Conservation (phyloP, 2,113 vertebrate genomes). For the Psophia crepitans region DNA sequence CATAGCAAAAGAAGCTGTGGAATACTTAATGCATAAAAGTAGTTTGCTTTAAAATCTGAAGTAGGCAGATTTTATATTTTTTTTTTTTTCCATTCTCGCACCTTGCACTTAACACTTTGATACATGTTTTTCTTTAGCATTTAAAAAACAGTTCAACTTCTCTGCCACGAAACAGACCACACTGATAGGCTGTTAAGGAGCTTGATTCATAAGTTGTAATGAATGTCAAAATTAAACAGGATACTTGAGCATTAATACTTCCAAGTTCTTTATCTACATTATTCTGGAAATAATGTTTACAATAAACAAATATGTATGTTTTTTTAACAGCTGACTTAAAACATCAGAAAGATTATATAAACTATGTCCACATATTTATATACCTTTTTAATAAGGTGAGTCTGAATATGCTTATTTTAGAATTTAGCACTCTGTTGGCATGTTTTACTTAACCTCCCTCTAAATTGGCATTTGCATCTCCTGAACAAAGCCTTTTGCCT, state of each 20-base stretch:
- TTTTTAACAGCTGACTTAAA: background rate
- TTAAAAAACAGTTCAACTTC: background rate
- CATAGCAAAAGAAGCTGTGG: background rate
- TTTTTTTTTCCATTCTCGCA: background rate
- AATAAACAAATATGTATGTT: background rate
- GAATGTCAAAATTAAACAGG: background rate
- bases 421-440: background rate
- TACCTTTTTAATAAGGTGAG: background rate
- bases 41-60: background rate
- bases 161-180: background rate
- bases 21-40: background rate
- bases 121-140: background rate
- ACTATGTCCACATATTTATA: background rate
- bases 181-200: background rate
- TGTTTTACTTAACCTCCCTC: background rate
- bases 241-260: background rate
- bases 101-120: background rate
- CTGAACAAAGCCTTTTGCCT: conserved; percentile 34
- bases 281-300: background rate
- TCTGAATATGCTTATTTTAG: background rate
- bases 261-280: too few species aligned
- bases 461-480: background rate
- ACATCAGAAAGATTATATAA: background rate
- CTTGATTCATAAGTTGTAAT: background rate
- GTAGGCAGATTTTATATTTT: background rate